Evolutionary conservation across 1,140 invertebrate species (phyloP), one percentile per base, ranked within the genome.

Genomic region (Pogonus chalceus): DNA sequence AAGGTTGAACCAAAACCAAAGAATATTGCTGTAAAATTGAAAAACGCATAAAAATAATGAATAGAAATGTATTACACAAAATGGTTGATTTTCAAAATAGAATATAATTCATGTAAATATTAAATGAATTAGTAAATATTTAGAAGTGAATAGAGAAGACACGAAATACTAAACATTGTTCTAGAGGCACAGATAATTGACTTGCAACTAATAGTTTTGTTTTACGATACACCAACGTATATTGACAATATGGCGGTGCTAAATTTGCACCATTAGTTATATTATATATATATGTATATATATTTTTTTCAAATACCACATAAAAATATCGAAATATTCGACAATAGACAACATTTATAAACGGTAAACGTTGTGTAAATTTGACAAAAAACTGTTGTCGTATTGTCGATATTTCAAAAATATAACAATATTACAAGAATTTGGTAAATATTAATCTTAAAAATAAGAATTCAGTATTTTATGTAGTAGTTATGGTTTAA

Each of bases 151-250:
- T 31, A 43, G 37, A 12, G 37, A 43, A 43, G 37, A 43, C 37
- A 43, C 37, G 37, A 43, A 4, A 43, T 43, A 43, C 37, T 16
- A 43, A n/a, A n/a, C 37, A 43, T 16, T 43, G 37, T 7, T n/a
- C 37, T 43, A 43, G 37, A 43, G 37, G 37, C 37, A 43, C 37
- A 43, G 37, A 10, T 43, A 43, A 43, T 43, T 43, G 37, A 43
- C 37, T 43, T 43, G 37, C 37, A 43, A 43, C 37, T 43, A 43
- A 43, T 43, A 12, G 37, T 43, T 43, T 43, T 43, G 37, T 43
- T 43, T n/a, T 43, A 43, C 37, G 37, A 43, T 43, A 43, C 37
- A 43, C 37, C 37, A 43, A 43, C 18, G 37, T 43, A 43, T 43
- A 43, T 43, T 43, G 37, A 43, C 37, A 43, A 43, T 43, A 43